Evolutionary conservation across 2,797 vertebrate genomes (phyloP).

Genomic region (Sciurus carolinensis): DNA sequence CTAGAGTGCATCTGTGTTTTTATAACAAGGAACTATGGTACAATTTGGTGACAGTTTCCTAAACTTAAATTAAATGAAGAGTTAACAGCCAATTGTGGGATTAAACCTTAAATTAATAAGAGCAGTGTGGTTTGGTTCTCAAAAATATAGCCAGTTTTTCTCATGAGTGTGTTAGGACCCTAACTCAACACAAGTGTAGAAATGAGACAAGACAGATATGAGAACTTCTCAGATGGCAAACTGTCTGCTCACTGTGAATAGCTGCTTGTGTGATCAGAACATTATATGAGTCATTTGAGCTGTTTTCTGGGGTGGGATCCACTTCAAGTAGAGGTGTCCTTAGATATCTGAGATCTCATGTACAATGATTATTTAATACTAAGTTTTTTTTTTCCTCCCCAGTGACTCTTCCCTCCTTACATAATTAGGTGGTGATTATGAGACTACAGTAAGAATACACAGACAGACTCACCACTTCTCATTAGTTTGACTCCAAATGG

Average conservation of each 20-base stretch:
- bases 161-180: neutral
- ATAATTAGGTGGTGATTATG: neutral
- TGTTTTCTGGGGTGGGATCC: slow-evolving; percentile 33
- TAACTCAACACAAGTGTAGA: slow-evolving; percentile 23
- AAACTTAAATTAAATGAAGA: slow-evolving; percentile 64
- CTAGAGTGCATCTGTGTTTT: neutral
- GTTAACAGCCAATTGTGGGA: neutral
- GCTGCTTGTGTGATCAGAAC: neutral
- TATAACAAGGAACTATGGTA: neutral
- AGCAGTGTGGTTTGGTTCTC: slow-evolving; percentile 63
- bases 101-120: slow-evolving; percentile 74
- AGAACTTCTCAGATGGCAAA: slow-evolving; percentile 54
- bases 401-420: neutral
- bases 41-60: neutral
- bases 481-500: slow-evolving; percentile 92
- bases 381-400: neutral
- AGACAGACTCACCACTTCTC: slow-evolving; percentile 91
- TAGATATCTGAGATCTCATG: neutral
- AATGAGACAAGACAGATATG: slow-evolving; percentile 63
- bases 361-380: neutral
- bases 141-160: slow-evolving; percentile 71
- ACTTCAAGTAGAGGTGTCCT: neutral
- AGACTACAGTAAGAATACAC: neutral
- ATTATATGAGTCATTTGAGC: slow-evolving; percentile 55
- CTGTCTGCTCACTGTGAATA: neutral